Evolutionary conservation across 2,888 invertebrate genomes (phyloP), one percentile per base, ranked within the genome.

Genomic region (Drosophila yooni): DNA sequence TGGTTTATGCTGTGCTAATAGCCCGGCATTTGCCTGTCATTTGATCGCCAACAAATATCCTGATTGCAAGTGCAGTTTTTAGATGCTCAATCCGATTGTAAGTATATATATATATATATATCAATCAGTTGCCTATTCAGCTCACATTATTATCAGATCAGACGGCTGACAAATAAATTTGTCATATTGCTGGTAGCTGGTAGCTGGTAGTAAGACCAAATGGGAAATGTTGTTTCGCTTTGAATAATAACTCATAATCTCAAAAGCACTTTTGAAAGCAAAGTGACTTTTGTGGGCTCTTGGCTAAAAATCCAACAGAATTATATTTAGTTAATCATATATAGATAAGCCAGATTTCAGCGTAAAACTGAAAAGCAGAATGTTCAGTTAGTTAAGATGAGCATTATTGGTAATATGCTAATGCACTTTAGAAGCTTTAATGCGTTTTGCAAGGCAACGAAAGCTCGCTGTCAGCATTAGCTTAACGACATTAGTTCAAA

Each of bases 1-100:
- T 92, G 92, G 89, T 92, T 92, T 91, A 83, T 83, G 86, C 82
- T 79, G 81, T 76, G 74, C 81, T 92, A 91, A 91, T 91, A 83
- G 86, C 72, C 50, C 63, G 59, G 54, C 73, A 69, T 61, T 57
- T 76, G 74, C 57, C 70, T 79, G 86, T 86, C 86, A 88, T 83
- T 82, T 83, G 83, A 83, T 86, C 86, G 77, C 60, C 58, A 60
- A 76, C 86, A 81, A 81, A 83, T 86, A 83, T 83, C 34, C 60
- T 52, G 48, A 72, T 68, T 63, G 38, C 46, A 21, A 21, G 29
- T 61, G 43, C 33, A 36, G 34, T 18, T 54, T 50, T 50, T 18
- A 58, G 67, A 62, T 63, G 46, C 46, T 21, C 27, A 43, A 21
- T 31, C 31, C 40, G 69, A 65, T 67, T 70, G 38, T 15, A 11